Evolutionary conservation across 1,140 invertebrate species (phyloP), one percentile per base, ranked within the genome.

Genomic region (Aleiodes sp.): DNA sequence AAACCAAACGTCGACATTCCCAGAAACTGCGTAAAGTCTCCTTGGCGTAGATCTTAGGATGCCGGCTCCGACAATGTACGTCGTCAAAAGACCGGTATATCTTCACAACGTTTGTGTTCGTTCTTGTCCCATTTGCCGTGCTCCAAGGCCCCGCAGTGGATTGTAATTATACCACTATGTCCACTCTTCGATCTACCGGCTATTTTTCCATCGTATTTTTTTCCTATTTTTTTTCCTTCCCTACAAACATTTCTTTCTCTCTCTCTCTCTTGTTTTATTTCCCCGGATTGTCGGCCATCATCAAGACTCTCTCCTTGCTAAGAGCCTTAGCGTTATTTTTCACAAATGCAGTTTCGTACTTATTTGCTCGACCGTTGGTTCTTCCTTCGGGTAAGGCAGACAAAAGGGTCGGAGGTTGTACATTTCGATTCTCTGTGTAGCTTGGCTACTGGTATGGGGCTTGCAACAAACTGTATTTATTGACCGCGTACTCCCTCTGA

Each of bases 1-100:
- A 80, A 80, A 80, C 64, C 24, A 73, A 78, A 37, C 64, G 60
- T 72, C 62, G 68, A 68, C 72, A 59, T 59, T 78, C 72, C 68
- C 69, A 72, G 75, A 80, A 78, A 78, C 59, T 69, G 71, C 73
- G 69, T 77, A 78, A 79, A 77, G 67, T 74, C 76, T 64, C 77
- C 76, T 65, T 78, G 46, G 71, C 62, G 73, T 74, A 73, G 76
- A 79, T 78, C 77, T 73, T 73, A 76, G 70, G 72, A 74, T 70
- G 65, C 71, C 69, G 63, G 52, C 59, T 37, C 62, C 73, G 72
- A 77, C 70, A 69, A 75, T 74, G 70, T 73, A 72, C 68, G 56
- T 16, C 43, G 35, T 19, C 26, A 21, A 7, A 43, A 37, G 21
- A 70, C 26, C 33, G 61, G 24, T 26, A 16, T 28, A 65, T 35